These are phyloP conservation scores for Cenopis cana DNA, from an alignment of 2,888 invertebrate species.

Conservation along the genomic window DNA sequence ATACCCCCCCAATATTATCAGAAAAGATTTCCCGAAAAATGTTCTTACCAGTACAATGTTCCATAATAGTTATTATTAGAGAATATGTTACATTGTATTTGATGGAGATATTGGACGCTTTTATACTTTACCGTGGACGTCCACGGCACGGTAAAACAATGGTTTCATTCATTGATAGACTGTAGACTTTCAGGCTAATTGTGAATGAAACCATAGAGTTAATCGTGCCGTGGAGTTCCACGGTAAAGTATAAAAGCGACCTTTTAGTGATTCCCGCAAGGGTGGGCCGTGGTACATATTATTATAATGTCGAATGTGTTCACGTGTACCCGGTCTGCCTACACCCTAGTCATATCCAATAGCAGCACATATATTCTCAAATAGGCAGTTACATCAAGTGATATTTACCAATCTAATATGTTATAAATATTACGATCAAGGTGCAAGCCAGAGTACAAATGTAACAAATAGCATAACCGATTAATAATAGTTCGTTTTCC, in stretches of 20 bases:
- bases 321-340: conserved; percentile 55
- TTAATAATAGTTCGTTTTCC: conserved; percentile 51
- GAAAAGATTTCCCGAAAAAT: conserved; percentile 66
- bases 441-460: conserved; percentile 71
- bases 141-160: too few species aligned
- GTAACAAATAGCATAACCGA: conserved; percentile 51
- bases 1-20: conserved; percentile 53
- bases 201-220: too few species aligned
- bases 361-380: conserved; percentile 71
- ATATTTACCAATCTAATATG: conserved; percentile 56
- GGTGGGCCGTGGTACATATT: conserved; percentile 57
- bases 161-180: too few species aligned
- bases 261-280: conserved; percentile 58
- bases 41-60: conserved; percentile 56
- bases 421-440: conserved; percentile 51
- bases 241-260: too few species aligned
- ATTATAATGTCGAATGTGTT: conserved; percentile 34
- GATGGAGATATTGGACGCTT: conserved; percentile 60
- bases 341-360: conserved; percentile 75
- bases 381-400: conserved; percentile 63
- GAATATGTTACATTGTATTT: conserved; percentile 52
- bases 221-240: too few species aligned
- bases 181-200: too few species aligned
- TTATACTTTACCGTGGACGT: too few species aligned
- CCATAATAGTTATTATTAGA: conserved; percentile 40